Base-by-base conservation (phyloP, 2,113 vertebrate species). In the Xyrauchen texanus region DNA sequence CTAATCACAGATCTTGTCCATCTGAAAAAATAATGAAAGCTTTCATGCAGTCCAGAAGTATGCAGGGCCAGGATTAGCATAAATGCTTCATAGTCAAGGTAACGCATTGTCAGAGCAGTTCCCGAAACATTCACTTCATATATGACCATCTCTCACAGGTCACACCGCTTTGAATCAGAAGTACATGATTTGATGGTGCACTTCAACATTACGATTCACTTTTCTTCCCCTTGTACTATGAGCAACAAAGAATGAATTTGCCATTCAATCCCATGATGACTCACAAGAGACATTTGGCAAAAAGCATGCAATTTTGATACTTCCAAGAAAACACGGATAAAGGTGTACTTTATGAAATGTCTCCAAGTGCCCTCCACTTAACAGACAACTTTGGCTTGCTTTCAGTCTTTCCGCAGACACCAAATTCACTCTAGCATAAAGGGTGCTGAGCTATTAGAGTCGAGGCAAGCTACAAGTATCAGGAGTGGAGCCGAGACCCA, bases 341-440 rank as follows among this genome's bases (percentile, higher is more conserved):
- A 51, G 68, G 63, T 76, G 21, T 75, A 78, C 79, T 84, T 81
- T 77, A 76, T 52, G 53, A 76, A 81, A 78, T 81, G 70, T 72
- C 76, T 81, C 65, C 16, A 67, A 84, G 83, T 84, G 83, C 79
- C 79, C 83, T 81, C 60, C 83, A 78, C 79, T 84, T 84, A 78
- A 77, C 64, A 78, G 76, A 68, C 65, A 70, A 70, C 76, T 76
- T 84, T 78, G 83, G 65, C 83, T 81, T 80, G 64, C 83, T 84
- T 70, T 65, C 83, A 45, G n/a, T 70, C n/a, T 68, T 75, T 74
- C 46, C 15, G 60, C 53, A 68, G 76, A 84, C 76, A 78, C 83
- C 65, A 79, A 84, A 81, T 84, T 83, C 55, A 15, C 34, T 75
- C 34, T 60, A 16, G 58, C 63, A 78, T 81, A 81, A 84, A 84